Percentiles rank a stretch among this genome's conserved stretches.
Conservation (phyloP, 2,113 vertebrate genomes). For the Rhinichthys klamathensis region DNA sequence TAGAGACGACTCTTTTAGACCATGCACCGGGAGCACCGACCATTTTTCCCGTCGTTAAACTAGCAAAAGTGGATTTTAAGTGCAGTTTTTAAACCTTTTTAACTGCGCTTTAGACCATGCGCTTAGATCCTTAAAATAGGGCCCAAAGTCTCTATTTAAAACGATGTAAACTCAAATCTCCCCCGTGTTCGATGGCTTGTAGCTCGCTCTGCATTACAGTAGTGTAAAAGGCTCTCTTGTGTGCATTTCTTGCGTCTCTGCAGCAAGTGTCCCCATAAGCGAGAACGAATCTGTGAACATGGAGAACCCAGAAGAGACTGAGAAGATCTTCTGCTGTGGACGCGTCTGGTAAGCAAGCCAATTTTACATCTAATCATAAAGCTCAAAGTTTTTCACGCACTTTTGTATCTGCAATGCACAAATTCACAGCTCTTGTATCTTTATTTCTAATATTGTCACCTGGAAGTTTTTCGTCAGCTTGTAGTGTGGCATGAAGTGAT, state of each 20-base stretch:
- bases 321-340: slow-evolving; percentile 85
- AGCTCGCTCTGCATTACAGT: background rate
- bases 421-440: background rate
- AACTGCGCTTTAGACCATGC: too few species aligned
- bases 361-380: background rate
- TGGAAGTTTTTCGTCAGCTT: background rate
- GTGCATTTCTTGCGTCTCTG: slow-evolving; percentile 43
- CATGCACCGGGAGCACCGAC: too few species aligned
- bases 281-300: slow-evolving; percentile 94
- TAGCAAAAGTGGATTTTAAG: too few species aligned
- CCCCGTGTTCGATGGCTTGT: background rate
- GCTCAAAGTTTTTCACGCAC: background rate
- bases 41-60: too few species aligned
- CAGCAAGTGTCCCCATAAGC: slow-evolving; percentile 93
- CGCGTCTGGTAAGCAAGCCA: slow-evolving; percentile 85
- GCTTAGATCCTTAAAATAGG: too few species aligned
- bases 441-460: background rate
- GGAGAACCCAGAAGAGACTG: slow-evolving; percentile 86
- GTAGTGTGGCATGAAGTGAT: background rate
- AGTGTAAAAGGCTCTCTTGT: background rate
- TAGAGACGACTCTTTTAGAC: too few species aligned
- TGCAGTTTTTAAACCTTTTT: too few species aligned
- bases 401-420: background rate
- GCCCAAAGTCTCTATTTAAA: too few species aligned
- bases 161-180: too few species aligned